phyloP scores from a whole-genome alignment of 2,797 vertebrate genomes.

The Intellagama lesueurii region DNA sequence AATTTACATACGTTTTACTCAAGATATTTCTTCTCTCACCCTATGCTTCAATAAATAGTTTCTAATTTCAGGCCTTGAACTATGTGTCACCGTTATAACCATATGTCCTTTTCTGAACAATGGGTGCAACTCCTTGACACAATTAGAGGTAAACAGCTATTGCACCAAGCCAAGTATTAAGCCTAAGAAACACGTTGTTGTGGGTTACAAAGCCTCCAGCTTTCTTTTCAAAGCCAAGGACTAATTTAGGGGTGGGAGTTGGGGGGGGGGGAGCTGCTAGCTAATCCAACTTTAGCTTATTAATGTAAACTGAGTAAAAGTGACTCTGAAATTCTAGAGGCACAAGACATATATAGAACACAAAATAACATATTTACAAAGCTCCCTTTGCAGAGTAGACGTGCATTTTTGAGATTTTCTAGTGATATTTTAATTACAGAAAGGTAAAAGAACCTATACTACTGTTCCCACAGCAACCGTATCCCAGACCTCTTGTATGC shows the following conservation, averaged over 20 bases:
- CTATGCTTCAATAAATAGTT: conserved; percentile 12
- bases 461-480: neutral
- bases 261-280: neutral
- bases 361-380: conserved; percentile 36
- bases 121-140: conserved; percentile 37
- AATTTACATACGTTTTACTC: conserved; percentile 41
- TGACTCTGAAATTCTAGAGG: conserved; percentile 37
- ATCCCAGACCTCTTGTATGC: conserved; percentile 32
- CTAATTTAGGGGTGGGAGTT: neutral
- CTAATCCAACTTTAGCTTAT: conserved; percentile 15
- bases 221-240: conserved; percentile 42
- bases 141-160: conserved; percentile 33
- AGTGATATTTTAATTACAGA: conserved; percentile 30
- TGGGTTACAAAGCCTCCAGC: conserved; percentile 30
- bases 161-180: neutral
- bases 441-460: conserved; percentile 12
- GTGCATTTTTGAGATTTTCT: conserved; percentile 25
- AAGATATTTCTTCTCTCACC: conserved; percentile 20
- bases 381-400: neutral
- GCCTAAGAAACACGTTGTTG: neutral
- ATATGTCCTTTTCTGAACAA: conserved; percentile 45
- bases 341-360: neutral
- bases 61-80: conserved; percentile 44
- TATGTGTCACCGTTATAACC: conserved; percentile 17
- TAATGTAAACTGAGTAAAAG: conserved; percentile 29